phyloP scores from a whole-genome alignment of 2,888 invertebrate species.

The Thalpophila matura region DNA sequence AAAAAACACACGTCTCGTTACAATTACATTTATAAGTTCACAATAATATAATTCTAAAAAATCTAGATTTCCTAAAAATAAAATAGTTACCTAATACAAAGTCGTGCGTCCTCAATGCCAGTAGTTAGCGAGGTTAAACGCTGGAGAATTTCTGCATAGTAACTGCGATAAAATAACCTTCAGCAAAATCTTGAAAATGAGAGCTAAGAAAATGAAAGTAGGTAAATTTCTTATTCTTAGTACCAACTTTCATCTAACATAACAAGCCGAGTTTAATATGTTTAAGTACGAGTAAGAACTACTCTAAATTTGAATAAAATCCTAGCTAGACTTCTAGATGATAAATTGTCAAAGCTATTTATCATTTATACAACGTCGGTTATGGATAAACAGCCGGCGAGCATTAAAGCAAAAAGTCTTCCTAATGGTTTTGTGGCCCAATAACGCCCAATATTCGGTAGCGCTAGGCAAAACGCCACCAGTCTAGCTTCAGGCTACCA shows the following conservation, averaged over 20 bases:
- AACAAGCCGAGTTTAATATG: not conserved
- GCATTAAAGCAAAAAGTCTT: constrained; percentile 36
- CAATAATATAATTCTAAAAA: too few species aligned
- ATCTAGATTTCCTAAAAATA: too few species aligned
- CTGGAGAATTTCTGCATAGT: not conserved
- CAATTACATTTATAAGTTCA: too few species aligned
- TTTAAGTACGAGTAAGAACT: too few species aligned
- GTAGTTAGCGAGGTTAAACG: not conserved
- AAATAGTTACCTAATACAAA: too few species aligned
- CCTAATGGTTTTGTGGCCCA: constrained; percentile 28
- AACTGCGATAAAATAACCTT: not conserved
- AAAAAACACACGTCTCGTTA: too few species aligned
- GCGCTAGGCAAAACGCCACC: not conserved
- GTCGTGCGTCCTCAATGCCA: not conserved
- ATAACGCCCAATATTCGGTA: not conserved
- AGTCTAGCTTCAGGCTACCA: not conserved
- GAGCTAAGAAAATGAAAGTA: too few species aligned
- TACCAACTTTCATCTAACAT: too few species aligned
- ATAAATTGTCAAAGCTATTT: constrained; percentile 27
- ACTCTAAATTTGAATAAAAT: constrained; percentile 4
- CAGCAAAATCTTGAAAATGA: not conserved
- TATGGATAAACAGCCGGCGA: constrained; percentile 13
- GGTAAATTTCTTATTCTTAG: too few species aligned
- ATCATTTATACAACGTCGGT: constrained; percentile 24
- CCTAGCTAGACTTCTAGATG: not conserved